Conservation (phyloP, 2,888 invertebrate species). For the Rambutsinella grinnellia region DNA sequence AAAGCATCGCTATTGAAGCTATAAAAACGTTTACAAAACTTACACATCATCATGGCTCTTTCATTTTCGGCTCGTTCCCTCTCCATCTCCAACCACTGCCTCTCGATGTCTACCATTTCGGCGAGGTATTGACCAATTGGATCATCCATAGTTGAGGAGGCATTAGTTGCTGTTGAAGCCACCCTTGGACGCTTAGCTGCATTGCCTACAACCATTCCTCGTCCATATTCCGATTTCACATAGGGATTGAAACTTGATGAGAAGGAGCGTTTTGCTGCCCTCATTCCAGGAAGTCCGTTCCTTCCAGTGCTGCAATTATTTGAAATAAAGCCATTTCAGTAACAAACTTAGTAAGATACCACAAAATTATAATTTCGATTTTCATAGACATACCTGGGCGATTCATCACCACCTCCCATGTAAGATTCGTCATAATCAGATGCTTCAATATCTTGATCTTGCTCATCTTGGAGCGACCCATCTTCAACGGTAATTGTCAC, state of each 20-base stretch:
- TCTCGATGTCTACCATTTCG: constrained; percentile 66
- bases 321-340: no score
- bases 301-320: constrained; percentile 43
- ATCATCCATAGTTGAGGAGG: constrained; percentile 60
- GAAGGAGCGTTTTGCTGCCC: constrained; percentile 57
- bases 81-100: constrained; percentile 65
- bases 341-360: no score
- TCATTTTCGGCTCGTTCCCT: constrained; percentile 65
- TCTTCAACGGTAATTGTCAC: constrained; percentile 63
- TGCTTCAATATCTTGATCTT: constrained; percentile 58
- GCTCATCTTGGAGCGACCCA: constrained; percentile 58
- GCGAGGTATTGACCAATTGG: constrained; percentile 63
- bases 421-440: constrained; percentile 60
- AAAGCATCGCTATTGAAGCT: no score
- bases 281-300: constrained; percentile 54
- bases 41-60: constrained; percentile 65
- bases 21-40: no score
- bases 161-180: constrained; percentile 53
- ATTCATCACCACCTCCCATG: constrained; percentile 48
- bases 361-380: no score
- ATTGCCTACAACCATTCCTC: constrained; percentile 44
- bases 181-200: constrained; percentile 64
- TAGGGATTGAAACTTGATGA: constrained; percentile 58
- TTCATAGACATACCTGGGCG: constrained; percentile 45
- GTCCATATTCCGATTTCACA: constrained; percentile 41